Evolutionary conservation across 2,888 invertebrate genomes (phyloP).

Genomic region (Lottia gigantea): DNA sequence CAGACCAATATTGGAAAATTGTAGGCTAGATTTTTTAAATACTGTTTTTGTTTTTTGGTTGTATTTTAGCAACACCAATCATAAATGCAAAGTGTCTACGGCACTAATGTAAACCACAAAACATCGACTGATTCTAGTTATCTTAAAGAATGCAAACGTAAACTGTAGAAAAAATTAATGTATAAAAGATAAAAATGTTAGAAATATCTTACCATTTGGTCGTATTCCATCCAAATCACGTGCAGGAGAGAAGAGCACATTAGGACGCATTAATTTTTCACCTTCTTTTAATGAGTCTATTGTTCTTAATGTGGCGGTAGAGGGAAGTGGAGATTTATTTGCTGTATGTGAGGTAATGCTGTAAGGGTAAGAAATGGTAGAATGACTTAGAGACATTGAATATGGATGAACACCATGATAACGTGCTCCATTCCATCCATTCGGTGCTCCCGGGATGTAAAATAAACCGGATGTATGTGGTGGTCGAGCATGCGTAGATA

Average conservation of each 20-base stretch:
- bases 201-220: constrained; percentile 35
- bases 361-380: constrained; percentile 60
- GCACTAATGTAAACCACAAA: no score
- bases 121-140: no score
- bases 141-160: no score
- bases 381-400: constrained; percentile 51
- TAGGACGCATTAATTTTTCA: constrained; percentile 35
- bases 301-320: constrained; percentile 26
- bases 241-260: constrained; percentile 52
- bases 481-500: constrained; percentile 24
- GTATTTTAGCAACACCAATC: no score
- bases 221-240: constrained; percentile 56
- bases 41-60: no score
- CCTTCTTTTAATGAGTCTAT: constrained; percentile 18
- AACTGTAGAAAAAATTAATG: no score
- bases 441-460: constrained; percentile 44
- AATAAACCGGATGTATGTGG: constrained; percentile 37
- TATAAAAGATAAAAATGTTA: not conserved
- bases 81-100: no score
- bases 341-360: constrained; percentile 47
- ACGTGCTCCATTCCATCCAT: constrained; percentile 41
- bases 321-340: constrained; percentile 35
- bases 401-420: constrained; percentile 47
- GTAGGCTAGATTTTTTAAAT: no score
- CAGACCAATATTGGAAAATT: no score